Conservation (phyloP, 2,113 vertebrate species). For the Pituophis catenifer region DNA sequence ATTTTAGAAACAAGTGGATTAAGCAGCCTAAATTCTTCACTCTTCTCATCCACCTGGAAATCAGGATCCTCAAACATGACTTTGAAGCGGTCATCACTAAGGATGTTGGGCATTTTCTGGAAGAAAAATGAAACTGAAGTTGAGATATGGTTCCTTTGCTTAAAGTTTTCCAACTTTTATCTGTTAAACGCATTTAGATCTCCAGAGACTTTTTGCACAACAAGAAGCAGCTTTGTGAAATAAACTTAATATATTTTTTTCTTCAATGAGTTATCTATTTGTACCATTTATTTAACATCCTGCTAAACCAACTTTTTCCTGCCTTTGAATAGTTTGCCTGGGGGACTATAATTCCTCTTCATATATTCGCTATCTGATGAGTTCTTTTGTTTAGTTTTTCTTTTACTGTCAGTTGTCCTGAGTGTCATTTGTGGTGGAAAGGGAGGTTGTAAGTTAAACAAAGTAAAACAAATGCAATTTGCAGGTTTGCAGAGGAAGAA, state of each 20-base stretch:
- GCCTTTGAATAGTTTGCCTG: background rate
- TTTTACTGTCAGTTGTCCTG: background rate
- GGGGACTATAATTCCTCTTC: background rate
- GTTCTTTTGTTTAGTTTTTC: background rate
- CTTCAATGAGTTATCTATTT: background rate
- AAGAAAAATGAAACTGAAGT: slow-evolving; percentile 27
- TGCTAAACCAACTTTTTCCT: background rate
- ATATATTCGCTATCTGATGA: background rate
- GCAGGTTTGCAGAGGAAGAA: background rate
- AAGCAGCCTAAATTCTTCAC: slow-evolving; percentile 93
- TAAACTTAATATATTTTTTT: background rate
- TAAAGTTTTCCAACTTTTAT: slow-evolving; percentile 11
- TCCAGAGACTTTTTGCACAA: background rate
- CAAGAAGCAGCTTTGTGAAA: background rate
- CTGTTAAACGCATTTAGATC: background rate
- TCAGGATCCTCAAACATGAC: slow-evolving; percentile 98
- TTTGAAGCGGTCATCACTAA: slow-evolving; percentile 93
- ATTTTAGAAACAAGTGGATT: slow-evolving; percentile 97
- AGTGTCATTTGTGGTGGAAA: background rate
- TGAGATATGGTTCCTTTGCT: background rate
- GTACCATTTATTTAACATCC: background rate
- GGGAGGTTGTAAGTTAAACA: background rate
- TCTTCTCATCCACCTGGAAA: slow-evolving; percentile 94
- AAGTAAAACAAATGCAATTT: background rate
- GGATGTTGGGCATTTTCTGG: slow-evolving; percentile 84